Evolutionary conservation across 1,140 invertebrate genomes (phyloP), one percentile per base, ranked within the genome.

Genomic region (Pomacea maculata): DNA sequence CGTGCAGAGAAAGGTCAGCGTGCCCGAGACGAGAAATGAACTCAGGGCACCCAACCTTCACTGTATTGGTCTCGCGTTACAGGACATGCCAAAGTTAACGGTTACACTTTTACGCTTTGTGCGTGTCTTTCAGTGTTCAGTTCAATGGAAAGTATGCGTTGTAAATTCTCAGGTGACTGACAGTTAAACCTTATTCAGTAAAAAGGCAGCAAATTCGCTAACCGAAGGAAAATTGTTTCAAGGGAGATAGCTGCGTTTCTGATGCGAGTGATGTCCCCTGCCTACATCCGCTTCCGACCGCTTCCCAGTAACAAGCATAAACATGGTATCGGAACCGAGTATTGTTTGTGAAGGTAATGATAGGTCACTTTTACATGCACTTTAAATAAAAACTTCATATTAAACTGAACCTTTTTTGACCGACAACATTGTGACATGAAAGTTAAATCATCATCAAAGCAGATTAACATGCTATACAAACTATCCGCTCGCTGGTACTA

Each of bases 291-390:
- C 54, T 25, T 19, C 45, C 15, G 57, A n/a, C 64, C 11, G 65
- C 67, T 21, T 78, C 77, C 77, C 67, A 70, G 77, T 78, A 78
- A 78, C 77, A 78, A 78, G 77, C 70, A 78, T 78, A 78, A 78
- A 78, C 77, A 78, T 78, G 77, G 77, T 54, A 10, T 29, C 68
- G 67, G 14, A 54, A 67, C 1, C 17, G 75, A 76, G 29, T 34
- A 54, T 77, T 15, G 45, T 65, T 10, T 34, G 17, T 5, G 11
- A 34, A 72, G 71, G 71, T 72, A 72, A 45, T 2, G 34, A 45
- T 45, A 45, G 0, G 34, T 45, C 34, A 6, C 34, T 45, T 45
- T 45, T 45, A 45, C 34, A 6, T 45, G 34, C 34, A 4, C 34
- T 45, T 45, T 45, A 45, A 45, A 45, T 45, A 45, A 45, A 45